Evolutionary conservation across 1,140 invertebrate genomes (phyloP), one percentile per base, ranked within the genome.

Genomic region (Diplogasteroides magnus): DNA sequence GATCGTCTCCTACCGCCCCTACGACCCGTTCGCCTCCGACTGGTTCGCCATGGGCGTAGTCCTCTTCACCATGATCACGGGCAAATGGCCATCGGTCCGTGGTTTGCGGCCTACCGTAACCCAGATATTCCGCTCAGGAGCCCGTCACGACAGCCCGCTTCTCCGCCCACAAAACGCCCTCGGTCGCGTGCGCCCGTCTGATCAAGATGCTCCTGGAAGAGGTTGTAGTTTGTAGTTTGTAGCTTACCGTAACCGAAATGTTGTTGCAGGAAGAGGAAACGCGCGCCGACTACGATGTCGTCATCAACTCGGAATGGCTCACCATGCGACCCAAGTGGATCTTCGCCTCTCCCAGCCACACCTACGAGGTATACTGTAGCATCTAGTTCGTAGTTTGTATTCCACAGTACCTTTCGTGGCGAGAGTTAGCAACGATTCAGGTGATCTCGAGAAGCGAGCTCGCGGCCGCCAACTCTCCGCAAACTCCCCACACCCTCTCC

Each of bases 31-130:
- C 56, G 58, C 70, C 14, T 64, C 73, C 27, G 73, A 74, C 31
- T 74, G 57, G 58, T 74, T 67, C 59, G 63, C 73, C 1, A 64
- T 32, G 55, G 73, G 73, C 28, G 26, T 74, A 2, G 64, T 73
- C 2, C 69, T 74, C 26, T 71, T 60, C 61, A 74, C 73, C 1
- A 65, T 74, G 69, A 31, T 74, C 13, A 55, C 60, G 31, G 69
- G 69, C 0, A 67, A 67, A 25, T 74, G 71, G 66, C 74, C 74
- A 31, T 28, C 23, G 19, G 1, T 62, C 1, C 31, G n/a, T 37
- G 60, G 0, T 14, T 0, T 26, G 1, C 56, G 23, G n/a, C 60
- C 31, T 14, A 61, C n/a, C 13, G 11, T 32, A 63, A 2, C 25
- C 6, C 13, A n/a, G 2, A 28, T 27, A 15, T 28, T 23, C 60